Base-by-base conservation (phyloP, 1,140 invertebrate genomes). In the Colletes latitarsis region DNA sequence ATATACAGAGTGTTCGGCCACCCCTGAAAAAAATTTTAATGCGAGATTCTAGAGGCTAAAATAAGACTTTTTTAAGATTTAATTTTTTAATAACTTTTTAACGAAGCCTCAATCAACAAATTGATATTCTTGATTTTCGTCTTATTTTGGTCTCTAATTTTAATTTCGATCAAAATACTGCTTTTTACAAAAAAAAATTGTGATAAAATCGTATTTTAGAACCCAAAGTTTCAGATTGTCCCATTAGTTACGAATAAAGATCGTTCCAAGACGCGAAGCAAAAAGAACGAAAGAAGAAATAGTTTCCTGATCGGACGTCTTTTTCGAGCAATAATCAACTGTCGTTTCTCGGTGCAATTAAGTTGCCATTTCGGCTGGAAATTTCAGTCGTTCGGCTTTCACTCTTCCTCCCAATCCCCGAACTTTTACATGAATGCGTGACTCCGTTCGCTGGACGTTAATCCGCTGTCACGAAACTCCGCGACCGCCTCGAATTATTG, bases 401-500 rank as follows among this genome's bases (percentile, higher is more conserved):
- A 17, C 14, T 14, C 3, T 21, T 4, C 5, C 60, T 14, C 43
- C 12, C 14, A 39, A 41, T 75, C 8, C n/a, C 4, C 6, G 9
- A 55, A 43, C 8, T 3, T 55, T n/a, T 4, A 10, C 30, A 12
- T 30, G 30, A 53, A 39, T 12, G 17, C n/a, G 53, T 14, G 14
- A 12, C 15, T 46, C 14, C 43, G n/a, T n/a, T 43, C 4, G 5
- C 21, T 39, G 6, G 1, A 5, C 9, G 17, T 6, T 63, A 70
- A 77, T 52, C 1, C 21, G 0, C 10, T 12, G 6, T 41, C 55
- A 10, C 10, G 66, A 6, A 21, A 55, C 64, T 57, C 17, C 5
- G 57, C 52, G 17, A 17, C n/a, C 17, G 8, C 14, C 41, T 9
- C 41, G 53, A 79, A 46, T 53, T 77, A 55, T 72, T 53, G 21